Evolutionary conservation across 2,888 invertebrate species (phyloP), one percentile per base, ranked within the genome.

Genomic region (Euclidia mi): DNA sequence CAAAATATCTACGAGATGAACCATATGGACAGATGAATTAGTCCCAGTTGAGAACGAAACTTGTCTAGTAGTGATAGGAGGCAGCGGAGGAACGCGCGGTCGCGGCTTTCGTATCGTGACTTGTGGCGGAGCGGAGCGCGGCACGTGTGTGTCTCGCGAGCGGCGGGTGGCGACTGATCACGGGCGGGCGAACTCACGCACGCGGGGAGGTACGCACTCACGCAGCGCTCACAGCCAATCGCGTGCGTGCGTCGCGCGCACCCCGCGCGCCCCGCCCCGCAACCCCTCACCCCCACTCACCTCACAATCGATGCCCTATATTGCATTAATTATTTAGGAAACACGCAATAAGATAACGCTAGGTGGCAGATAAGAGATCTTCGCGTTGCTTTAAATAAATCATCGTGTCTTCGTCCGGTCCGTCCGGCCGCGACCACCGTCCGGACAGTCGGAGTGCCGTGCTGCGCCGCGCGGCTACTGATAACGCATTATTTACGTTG

Each of bases 1-100:
- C 94, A 96, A 96, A 93, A 96, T 95, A 95, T 96, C 96, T 94
- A 96, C 96, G 95, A 96, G 96, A 95, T 97, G 97, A 96, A 97
- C 97, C 97, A 97, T 97, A 96, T 96, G 96, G 96, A 96, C 95
- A 94, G 95, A 89, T 94, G 82, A 87, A 82, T 87, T 85, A 87
- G 85, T 89, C 71, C 71, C 87, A 88, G 89, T 84, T 87, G 78
- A 76, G 80, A 85, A 84, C 71, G 76, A 90, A 92, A 90, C 84
- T 83, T 82, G 56, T 76, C 50, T 65, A 69, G 71, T 74, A 71
- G 58, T 74, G 81, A 84, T 78, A 82, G 78, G 82, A 84, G 82
- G 71, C 65, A 79, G 84, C 79, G 79, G 76, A 47, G 47, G 56
- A 55, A 81, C 78, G 84, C 85, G 87, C 85, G 87, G 80, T 79